Base-by-base conservation (phyloP, 53 echinoderm and acorn worm genomes). In the Henricia sp. region DNA sequence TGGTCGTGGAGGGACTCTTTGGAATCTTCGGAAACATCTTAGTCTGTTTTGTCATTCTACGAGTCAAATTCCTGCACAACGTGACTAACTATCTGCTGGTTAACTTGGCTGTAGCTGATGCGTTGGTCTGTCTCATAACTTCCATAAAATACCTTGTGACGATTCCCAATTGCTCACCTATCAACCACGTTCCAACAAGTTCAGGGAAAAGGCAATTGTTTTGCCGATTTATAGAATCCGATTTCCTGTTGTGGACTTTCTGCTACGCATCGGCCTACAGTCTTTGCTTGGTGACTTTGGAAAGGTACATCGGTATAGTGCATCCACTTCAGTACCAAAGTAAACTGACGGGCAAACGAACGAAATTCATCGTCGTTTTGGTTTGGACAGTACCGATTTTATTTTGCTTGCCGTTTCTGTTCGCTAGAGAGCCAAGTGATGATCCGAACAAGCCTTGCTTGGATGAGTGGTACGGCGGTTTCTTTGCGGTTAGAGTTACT, bases 71-170 rank as follows among this genome's bases (percentile, higher is more conserved):
- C 42, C 62, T 77, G 19, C 77, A 60, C 59, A 77, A 42, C 13
- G 32, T 36, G 37, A 74, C 77, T 20, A 77, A 77, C 77, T 77
- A 60, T 42, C 42, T 77, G 42, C 77, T 77, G 60, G 77, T 59
- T 6, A 59, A 77, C n/a, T 24, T 77, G 59, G 77, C 77, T 40
- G 60, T 60, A 19, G 43, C 77, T 19, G 77, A 77, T 20, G 62
- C 46, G 43, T 46, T 70, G 26, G 1, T 30, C 2, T 70, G 70
- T 46, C 44, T 70, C 2, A 0, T 4, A 28, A 16, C 26, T 10
- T 70, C 27, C 10, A 2, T 46, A 24, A 27, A 37, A 25, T 25
- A 70, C 40, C 70, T 70, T 10, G n/a, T 3, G 1, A 29, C 40
- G 1, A 1, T 9, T n/a, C 3, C 43, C 3, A 26, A 42, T 29